Conservation (phyloP, 2,113 vertebrate species). For the Gobiocypris rarus region DNA sequence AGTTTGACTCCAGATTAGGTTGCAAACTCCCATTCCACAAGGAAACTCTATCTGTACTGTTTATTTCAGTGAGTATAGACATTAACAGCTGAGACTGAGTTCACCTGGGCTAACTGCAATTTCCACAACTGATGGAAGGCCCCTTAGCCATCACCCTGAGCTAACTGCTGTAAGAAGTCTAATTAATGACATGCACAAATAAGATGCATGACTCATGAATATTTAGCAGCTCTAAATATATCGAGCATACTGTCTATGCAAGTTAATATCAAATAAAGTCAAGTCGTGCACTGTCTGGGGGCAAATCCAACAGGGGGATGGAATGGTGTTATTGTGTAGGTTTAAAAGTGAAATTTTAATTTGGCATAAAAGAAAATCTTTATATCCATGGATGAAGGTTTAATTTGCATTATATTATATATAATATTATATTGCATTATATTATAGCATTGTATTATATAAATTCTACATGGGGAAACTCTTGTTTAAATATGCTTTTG, state of each 20-base stretch:
- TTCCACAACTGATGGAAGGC: constrained; percentile 38
- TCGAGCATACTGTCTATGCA: constrained; percentile 37
- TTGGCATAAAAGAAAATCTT: not conserved
- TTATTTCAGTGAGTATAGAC: constrained; percentile 46
- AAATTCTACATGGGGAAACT: not conserved
- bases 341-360: not conserved
- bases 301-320: not conserved
- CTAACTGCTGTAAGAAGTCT: constrained; percentile 36
- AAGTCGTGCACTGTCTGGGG: not conserved
- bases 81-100: constrained; percentile 46
- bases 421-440: no score
- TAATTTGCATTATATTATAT: constrained; percentile 21
- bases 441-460: not conserved
- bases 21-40: constrained; percentile 23
- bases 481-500: not conserved
- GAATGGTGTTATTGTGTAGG: not conserved
- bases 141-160: constrained; percentile 41
- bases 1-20: constrained; percentile 47
- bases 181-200: constrained; percentile 40
- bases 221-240: constrained; percentile 39
- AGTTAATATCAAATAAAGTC: constrained; percentile 29
- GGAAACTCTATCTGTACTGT: constrained; percentile 23
- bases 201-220: constrained; percentile 28
- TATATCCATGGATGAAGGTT: not conserved
- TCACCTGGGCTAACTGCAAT: constrained; percentile 44